Conservation (phyloP, 1,140 invertebrate genomes). For the Yoshiicerus persimilis region DNA sequence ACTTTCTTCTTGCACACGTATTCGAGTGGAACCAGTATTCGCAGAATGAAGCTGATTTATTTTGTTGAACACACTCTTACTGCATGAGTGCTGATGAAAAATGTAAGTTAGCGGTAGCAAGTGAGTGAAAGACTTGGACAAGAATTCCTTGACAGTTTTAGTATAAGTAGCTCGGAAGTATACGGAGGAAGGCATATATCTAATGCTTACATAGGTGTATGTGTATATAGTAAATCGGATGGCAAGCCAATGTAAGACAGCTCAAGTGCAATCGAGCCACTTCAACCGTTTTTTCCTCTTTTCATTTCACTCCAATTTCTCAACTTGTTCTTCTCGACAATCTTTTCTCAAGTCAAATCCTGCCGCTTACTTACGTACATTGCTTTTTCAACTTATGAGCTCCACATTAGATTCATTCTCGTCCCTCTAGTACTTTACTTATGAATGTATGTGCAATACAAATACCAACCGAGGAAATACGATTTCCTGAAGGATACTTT, state of each 20-base stretch:
- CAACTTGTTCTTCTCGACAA: background rate
- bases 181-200: background rate
- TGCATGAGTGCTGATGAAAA: slow-evolving; percentile 19
- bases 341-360: slow-evolving; percentile 3
- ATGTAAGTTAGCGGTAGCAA: slow-evolving; percentile 2
- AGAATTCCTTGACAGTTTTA: background rate
- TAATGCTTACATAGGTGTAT: background rate
- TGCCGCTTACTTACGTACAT: background rate
- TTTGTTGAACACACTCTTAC: slow-evolving; percentile 13
- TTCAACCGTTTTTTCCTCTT: slow-evolving; percentile 7
- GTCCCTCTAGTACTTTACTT: background rate
- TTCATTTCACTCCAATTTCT: slow-evolving; percentile 22
- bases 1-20: background rate
- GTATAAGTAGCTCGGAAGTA: background rate
- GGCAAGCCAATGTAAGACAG: background rate
- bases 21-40: background rate
- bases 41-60: slow-evolving; percentile 13
- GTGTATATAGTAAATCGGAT: background rate
- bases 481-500: background rate
- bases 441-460: too few species aligned
- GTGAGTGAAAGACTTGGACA: background rate
- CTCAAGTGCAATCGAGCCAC: slow-evolving; percentile 14
- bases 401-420: background rate
- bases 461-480: background rate
- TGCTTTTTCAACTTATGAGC: slow-evolving; percentile 10